phyloP scores from a whole-genome alignment of 2,888 invertebrate genomes.

The Parnassius mnemosyne region DNA sequence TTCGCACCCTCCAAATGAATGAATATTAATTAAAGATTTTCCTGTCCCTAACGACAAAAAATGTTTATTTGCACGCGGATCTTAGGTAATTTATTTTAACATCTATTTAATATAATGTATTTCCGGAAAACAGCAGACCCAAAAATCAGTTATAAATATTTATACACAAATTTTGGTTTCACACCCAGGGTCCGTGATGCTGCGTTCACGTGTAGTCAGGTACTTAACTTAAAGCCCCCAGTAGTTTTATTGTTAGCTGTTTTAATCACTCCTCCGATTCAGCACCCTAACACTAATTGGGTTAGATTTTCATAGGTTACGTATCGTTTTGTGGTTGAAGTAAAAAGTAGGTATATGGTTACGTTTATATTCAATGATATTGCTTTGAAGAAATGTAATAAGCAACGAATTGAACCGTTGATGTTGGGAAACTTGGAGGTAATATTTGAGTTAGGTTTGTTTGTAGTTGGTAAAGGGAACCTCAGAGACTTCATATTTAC shows the following conservation, averaged over 20 bases:
- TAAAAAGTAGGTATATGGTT: background rate
- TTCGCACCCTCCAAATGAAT: conserved; percentile 23
- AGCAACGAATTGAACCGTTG: conserved; percentile 16
- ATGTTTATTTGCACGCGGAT: background rate
- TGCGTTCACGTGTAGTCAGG: no score
- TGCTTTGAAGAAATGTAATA: conserved; percentile 16
- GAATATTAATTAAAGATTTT: conserved; percentile 27
- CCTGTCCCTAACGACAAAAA: conserved; percentile 8
- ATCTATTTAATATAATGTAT: no score
- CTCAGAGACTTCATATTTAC: conserved; percentile 8
- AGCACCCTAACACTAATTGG: no score
- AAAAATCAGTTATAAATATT: no score
- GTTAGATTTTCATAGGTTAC: no score
- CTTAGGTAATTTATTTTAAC: no score
- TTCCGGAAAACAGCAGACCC: no score
- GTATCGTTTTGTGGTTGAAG: background rate
- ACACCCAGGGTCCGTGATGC: no score
- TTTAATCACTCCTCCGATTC: no score
- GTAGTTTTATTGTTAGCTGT: no score
- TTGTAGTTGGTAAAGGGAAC: conserved; percentile 11
- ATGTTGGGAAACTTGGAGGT: conserved; percentile 21
- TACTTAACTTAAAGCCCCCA: no score
- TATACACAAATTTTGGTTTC: no score
- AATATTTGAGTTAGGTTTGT: conserved; percentile 24
- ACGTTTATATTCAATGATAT: conserved; percentile 14